These are phyloP conservation scores for Aspiorhynchus laticeps DNA, from an alignment of 2,113 vertebrate genomes.

Conservation along the genomic window DNA sequence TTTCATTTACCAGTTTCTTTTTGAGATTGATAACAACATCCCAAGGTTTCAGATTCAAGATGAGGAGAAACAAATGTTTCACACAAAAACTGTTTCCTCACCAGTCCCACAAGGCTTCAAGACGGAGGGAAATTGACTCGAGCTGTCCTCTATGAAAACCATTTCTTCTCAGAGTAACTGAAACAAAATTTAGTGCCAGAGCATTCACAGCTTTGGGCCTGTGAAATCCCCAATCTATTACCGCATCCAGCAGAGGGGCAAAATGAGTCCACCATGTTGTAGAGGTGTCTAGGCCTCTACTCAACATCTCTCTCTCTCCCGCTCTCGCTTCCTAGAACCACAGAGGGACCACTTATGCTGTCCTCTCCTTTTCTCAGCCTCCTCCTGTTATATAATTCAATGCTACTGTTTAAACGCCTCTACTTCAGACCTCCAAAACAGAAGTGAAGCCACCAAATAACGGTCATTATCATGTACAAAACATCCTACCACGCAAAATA, in stretches of 20 bases:
- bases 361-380: conserved; percentile 16
- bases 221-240: conserved; percentile 51
- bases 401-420: conserved; percentile 48
- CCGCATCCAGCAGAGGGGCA: conserved; percentile 33
- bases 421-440: conserved; percentile 56
- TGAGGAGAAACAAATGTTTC: conserved; percentile 2
- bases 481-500: conserved; percentile 54
- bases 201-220: conserved; percentile 10
- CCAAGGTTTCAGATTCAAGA: background rate
- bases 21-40: background rate
- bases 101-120: conserved; percentile 13
- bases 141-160: conserved; percentile 8
- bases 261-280: conserved; percentile 44
- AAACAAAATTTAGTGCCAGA: background rate
- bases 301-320: background rate
- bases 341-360: conserved; percentile 26
- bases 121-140: conserved; percentile 19
- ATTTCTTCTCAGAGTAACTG: conserved; percentile 30
- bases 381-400: conserved; percentile 52
- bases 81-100: background rate
- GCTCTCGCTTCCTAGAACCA: background rate
- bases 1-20: background rate
- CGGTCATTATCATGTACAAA: conserved; percentile 66
- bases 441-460: conserved; percentile 59
- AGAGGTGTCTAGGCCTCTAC: conserved; percentile 28